Conservation (phyloP, 1,140 invertebrate species). For the Dendroctonus valens region DNA sequence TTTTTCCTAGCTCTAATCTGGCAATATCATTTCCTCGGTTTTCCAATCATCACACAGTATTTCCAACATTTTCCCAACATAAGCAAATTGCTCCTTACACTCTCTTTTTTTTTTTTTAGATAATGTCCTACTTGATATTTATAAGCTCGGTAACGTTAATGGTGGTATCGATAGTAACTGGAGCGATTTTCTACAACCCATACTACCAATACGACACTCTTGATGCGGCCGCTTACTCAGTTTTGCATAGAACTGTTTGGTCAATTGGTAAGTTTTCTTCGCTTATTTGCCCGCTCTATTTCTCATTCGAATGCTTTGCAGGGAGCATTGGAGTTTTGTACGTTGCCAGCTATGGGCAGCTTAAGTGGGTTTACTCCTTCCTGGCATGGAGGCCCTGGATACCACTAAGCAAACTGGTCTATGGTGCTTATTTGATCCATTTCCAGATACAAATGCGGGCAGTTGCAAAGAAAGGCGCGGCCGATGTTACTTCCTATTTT, state of each 20-base stretch:
- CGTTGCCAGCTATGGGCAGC: conserved; percentile 44
- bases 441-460: conserved; percentile 52
- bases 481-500: conserved; percentile 42
- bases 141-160: conserved; percentile 45
- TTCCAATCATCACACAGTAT: too few relatives aligned
- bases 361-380: conserved; percentile 38
- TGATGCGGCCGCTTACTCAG: conserved; percentile 58
- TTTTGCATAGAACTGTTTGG: conserved; percentile 59
- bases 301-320: conserved; percentile 4
- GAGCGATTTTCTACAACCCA: conserved; percentile 50
- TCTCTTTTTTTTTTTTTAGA: conserved; percentile 36
- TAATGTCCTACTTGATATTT: conserved; percentile 48
- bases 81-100: neutral
- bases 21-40: too few relatives aligned
- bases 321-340: conserved; percentile 56
- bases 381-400: conserved; percentile 62
- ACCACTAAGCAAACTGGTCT: conserved; percentile 68
- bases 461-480: conserved; percentile 51
- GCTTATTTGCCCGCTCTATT: neutral
- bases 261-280: conserved; percentile 40
- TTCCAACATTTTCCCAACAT: neutral
- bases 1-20: too few relatives aligned
- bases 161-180: conserved; percentile 48
- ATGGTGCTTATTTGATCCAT: conserved; percentile 67
- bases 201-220: conserved; percentile 51